Evolutionary conservation across 2,113 vertebrate genomes (phyloP), one percentile per base, ranked within the genome.

Genomic region (Hassar affinis): DNA sequence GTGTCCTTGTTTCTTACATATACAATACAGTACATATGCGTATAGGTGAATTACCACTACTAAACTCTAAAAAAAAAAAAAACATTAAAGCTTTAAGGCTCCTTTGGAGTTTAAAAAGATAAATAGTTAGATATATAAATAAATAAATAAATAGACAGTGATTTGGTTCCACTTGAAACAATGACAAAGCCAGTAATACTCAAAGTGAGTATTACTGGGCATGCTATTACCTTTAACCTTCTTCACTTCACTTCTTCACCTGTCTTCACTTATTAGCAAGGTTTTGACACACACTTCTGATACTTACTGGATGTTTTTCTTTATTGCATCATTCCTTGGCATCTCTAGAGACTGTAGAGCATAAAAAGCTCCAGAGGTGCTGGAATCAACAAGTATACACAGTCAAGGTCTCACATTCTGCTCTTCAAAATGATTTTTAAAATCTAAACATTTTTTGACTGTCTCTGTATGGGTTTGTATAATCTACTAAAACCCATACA

Each of bases 311-410:
- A 68, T 77, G 17, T 54, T 38, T 38, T 68, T 68, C 17, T 47
- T 27, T 33, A 45, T 61, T 47, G 42, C 56, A 79, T 30, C 22
- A 59, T 30, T 38, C 47, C 18, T 33, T n/a, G 10, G 17, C 33
- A 61, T 25, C 76, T 59, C 35, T 25, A n/a, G 22, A 78, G 76
- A 25, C 35, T 59, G 20, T n/a, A 61, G 18, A n/a, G 33, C 54
- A 78, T 78, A 20, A 78, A 78, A 35, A 77, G 42, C 76, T 35
- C 76, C 7, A 14, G 76, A 78, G 54, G 35, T 5, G 11, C 71
- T 15, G 71, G n/a, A 45, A 49, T 25, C 45, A 74, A 74, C n/a
- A 49, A 49, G 25, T 25, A 27, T n/a, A 49, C 42, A 72, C 69
- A 49, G n/a, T 51, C 47, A 49, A 49, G 47, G n/a, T 51, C 15